phyloP scores from a whole-genome alignment of 2,113 vertebrate species.

The Anseranas semipalmata region DNA sequence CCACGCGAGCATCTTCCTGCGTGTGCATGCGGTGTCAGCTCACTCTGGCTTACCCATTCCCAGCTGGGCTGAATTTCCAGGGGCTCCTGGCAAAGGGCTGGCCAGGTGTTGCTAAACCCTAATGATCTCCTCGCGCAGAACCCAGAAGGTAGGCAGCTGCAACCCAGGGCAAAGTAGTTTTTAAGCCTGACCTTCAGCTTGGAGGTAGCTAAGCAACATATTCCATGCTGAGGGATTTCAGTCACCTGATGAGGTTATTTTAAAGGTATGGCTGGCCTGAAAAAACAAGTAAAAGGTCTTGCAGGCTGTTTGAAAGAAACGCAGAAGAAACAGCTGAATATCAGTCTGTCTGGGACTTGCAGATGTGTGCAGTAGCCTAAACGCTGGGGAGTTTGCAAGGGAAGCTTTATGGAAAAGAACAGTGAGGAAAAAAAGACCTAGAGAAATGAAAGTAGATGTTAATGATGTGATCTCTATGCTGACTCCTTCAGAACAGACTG shows the following conservation, averaged over 20 bases:
- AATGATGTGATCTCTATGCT: neutral
- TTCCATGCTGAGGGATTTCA: neutral
- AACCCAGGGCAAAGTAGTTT: neutral
- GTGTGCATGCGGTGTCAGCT: neutral
- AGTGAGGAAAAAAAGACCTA: neutral
- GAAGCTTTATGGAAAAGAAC: neutral
- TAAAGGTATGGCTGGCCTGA: constrained; percentile 34
- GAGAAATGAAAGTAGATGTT: neutral
- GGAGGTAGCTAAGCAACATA: constrained; percentile 20
- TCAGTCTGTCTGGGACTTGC: neutral
- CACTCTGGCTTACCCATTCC: neutral
- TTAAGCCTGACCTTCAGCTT: constrained; percentile 36
- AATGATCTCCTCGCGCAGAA: neutral
- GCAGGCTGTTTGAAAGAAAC: neutral
- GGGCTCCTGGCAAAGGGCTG: neutral
- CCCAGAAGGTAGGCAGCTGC: neutral
- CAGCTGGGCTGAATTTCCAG: neutral
- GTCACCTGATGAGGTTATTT: neutral
- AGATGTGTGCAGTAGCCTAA: neutral
- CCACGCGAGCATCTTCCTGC: neutral
- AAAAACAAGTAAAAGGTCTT: neutral
- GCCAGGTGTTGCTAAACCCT: neutral
- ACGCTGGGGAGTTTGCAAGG: neutral
- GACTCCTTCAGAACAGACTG: neutral
- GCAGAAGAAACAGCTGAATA: neutral